phyloP scores from a whole-genome alignment of 92 coral and sea anemone species.

The Palythoa heliodiscus region DNA sequence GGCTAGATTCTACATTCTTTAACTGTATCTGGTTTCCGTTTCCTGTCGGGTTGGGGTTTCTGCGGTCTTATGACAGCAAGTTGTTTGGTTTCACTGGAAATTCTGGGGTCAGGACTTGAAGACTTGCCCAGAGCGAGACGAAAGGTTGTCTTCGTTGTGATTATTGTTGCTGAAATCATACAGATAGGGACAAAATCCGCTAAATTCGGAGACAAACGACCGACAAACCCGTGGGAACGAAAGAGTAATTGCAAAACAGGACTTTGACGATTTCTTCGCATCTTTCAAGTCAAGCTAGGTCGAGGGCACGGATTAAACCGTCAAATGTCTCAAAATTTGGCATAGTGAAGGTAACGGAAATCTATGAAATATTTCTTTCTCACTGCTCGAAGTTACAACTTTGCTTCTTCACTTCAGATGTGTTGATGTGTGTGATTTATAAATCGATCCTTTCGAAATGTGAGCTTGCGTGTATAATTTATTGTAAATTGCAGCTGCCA shows the following conservation, averaged over 20 bases:
- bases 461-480: conserved; percentile 18
- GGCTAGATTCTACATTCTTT: conserved; percentile 71
- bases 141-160: background rate
- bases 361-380: background rate
- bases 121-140: conserved; percentile 18
- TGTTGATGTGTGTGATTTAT: background rate
- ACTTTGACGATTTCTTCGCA: conserved; percentile 3
- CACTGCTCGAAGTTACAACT: background rate
- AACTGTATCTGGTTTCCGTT: conserved; percentile 85
- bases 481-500: conserved; percentile 12
- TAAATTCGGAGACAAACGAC: background rate
- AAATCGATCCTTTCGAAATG: background rate
- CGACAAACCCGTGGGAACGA: conserved; percentile 1
- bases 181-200: background rate
- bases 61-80: conserved; percentile 36
- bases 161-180: background rate
- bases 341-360: conserved; percentile 28
- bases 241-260: conserved; percentile 25
- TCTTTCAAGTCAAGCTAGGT: background rate
- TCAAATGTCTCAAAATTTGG: conserved; percentile 18
- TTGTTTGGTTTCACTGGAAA: conserved; percentile 44
- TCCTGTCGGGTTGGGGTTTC: conserved; percentile 43
- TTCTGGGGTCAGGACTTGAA: conserved; percentile 35
- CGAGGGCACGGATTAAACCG: background rate
- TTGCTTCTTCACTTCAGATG: background rate